A percentile compares a stretch with the other conserved stretches of the same genome.
phyloP scores from a whole-genome alignment of 1,140 invertebrate genomes.

The Papilio xuthus region DNA sequence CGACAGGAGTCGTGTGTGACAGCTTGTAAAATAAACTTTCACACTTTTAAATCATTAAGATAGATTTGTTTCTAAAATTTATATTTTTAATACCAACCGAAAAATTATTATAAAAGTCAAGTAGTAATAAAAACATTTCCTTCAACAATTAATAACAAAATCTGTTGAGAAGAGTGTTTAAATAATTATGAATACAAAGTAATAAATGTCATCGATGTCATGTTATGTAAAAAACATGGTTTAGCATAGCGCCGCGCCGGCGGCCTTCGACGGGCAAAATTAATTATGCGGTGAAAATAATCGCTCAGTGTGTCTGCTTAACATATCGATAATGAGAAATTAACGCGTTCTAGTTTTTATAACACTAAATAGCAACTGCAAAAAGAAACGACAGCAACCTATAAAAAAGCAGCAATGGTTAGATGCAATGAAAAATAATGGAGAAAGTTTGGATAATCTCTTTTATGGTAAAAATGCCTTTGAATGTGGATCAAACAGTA shows the following conservation, averaged over 20 bases:
- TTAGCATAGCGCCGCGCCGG: background rate
- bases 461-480: background rate
- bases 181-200: background rate
- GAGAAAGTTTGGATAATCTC: background rate
- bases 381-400: background rate
- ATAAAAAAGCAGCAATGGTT: background rate
- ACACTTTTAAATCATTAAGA: no score
- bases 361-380: background rate
- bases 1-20: no score
- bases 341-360: constrained; percentile 6
- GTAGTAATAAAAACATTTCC: no score
- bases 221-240: constrained; percentile 17
- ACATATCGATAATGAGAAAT: constrained; percentile 1
- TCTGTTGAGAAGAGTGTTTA: no score
- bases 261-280: constrained; percentile 30
- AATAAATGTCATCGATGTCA: background rate
- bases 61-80: no score
- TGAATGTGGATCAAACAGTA: no score
- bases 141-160: no score
- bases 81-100: no score
- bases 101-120: no score
- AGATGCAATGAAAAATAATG: background rate
- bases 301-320: constrained; percentile 16
- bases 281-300: constrained; percentile 31
- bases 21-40: no score